These are phyloP conservation scores for Slavum lentiscoides DNA, from an alignment of 2,888 invertebrate genomes.

Conservation along the genomic window DNA sequence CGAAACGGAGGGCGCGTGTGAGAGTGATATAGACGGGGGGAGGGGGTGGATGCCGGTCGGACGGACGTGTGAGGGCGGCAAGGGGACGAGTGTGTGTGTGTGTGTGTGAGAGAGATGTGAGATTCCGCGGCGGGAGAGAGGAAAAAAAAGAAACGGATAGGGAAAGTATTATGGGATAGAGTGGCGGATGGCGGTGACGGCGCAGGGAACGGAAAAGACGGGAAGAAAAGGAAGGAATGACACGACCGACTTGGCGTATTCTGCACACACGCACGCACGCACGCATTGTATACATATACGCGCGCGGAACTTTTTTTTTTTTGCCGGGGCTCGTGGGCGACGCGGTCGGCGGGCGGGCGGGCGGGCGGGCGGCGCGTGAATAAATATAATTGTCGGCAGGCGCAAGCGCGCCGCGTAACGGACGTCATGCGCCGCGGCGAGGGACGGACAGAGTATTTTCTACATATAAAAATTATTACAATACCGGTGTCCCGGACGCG, in stretches of 20 bases:
- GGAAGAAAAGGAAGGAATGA: constrained; percentile 23
- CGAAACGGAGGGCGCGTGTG: neutral
- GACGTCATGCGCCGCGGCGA: too few species aligned
- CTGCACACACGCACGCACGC: neutral
- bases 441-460: too few species aligned
- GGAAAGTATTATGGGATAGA: neutral
- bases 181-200: too few species aligned
- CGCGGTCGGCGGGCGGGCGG: neutral
- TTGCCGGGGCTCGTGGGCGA: neutral
- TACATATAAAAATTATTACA: too few species aligned
- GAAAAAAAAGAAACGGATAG: constrained; percentile 17
- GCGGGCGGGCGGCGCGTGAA: constrained; percentile 35
- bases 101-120: neutral
- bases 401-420: constrained; percentile 39
- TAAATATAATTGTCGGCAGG: constrained; percentile 48
- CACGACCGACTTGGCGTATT: constrained; percentile 41
- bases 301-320: constrained; percentile 35
- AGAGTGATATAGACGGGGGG: constrained; percentile 13
- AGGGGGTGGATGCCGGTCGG: neutral
- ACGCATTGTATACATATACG: neutral
- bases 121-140: neutral
- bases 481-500: too few species aligned
- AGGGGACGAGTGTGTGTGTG: neutral
- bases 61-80: neutral
- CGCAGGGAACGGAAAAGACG: too few species aligned